Evolutionary conservation across 2,888 invertebrate species (phyloP).

Genomic region (Coenonympha arcania): DNA sequence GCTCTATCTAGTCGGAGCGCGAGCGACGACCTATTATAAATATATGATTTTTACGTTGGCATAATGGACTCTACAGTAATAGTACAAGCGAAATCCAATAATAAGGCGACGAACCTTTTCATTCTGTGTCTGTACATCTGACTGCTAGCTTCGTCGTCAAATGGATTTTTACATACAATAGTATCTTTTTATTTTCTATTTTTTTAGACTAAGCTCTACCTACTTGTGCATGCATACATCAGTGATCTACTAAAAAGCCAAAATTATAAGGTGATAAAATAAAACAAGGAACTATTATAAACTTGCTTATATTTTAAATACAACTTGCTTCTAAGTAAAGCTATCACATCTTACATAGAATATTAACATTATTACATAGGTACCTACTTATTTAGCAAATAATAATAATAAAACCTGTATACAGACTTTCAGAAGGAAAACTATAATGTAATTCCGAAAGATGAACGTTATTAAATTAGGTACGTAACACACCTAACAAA

Average conservation of each 20-base stretch:
- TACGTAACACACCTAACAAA: no score
- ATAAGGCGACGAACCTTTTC: no score
- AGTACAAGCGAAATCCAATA: no score
- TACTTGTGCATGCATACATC: slow-evolving; percentile 40
- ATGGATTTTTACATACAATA: no score
- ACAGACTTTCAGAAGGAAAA: slow-evolving; percentile 59
- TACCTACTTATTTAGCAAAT: slow-evolving; percentile 52
- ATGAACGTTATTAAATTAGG: slow-evolving; percentile 30
- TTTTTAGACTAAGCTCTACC: no score
- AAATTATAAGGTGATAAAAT: slow-evolving; percentile 55
- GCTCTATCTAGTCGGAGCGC: no score
- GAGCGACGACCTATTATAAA: no score
- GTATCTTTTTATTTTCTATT: no score
- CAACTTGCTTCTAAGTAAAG: slow-evolving; percentile 70
- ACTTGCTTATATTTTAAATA: slow-evolving; percentile 66
- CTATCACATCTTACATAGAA: slow-evolving; percentile 68
- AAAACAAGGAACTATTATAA: slow-evolving; percentile 58
- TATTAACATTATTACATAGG: slow-evolving; percentile 36
- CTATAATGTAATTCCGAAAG: slow-evolving; percentile 40
- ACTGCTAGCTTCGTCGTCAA: no score
- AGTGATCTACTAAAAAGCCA: slow-evolving; percentile 47
- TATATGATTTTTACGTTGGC: no score
- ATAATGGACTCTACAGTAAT: no score
- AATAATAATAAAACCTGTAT: slow-evolving; percentile 59
- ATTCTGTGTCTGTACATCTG: no score